Evolutionary conservation across 2,888 invertebrate species (phyloP).

Genomic region (Drosophila neonasuta): DNA sequence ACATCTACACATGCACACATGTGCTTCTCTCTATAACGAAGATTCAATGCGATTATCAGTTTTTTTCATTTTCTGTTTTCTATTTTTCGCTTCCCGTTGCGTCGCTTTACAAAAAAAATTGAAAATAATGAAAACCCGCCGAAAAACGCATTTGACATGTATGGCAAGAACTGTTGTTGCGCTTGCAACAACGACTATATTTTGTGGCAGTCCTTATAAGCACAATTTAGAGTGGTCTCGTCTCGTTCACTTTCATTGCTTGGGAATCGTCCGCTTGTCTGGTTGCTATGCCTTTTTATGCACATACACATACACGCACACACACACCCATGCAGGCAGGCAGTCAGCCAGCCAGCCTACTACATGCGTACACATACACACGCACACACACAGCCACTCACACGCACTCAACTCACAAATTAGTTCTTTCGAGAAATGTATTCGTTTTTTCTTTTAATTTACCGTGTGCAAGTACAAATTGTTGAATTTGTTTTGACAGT

Average conservation of each 20-base stretch:
- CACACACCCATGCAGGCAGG: not conserved
- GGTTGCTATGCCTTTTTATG: conserved; percentile 67
- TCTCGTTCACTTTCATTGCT: conserved; percentile 59
- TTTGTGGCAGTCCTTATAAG: conserved; percentile 63
- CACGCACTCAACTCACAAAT: conserved; percentile 28
- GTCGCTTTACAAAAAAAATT: conserved; percentile 11
- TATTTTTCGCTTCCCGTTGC: not conserved
- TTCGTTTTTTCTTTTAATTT: conserved; percentile 22
- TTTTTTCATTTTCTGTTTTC: not conserved
- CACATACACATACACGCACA: conserved; percentile 41
- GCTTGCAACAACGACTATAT: conserved; percentile 13
- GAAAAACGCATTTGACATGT: conserved; percentile 31
- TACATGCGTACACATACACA: conserved; percentile 29
- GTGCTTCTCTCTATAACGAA: conserved; percentile 34
- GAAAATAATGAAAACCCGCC: conserved; percentile 16
- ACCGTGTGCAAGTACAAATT: conserved; percentile 32
- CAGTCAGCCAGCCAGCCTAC: not conserved
- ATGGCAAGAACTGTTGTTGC: conserved; percentile 11
- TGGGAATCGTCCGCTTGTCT: conserved; percentile 47
- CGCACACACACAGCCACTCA: conserved; percentile 12
- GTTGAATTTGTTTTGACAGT: conserved; percentile 18
- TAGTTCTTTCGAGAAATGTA: conserved; percentile 36
- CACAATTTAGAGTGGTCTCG: conserved; percentile 51
- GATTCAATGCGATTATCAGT: conserved; percentile 39
- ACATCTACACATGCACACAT: conserved; percentile 43